Evolutionary conservation across 2,888 invertebrate species (phyloP), one percentile per base, ranked within the genome.

Genomic region (Ariolimax columbianus): DNA sequence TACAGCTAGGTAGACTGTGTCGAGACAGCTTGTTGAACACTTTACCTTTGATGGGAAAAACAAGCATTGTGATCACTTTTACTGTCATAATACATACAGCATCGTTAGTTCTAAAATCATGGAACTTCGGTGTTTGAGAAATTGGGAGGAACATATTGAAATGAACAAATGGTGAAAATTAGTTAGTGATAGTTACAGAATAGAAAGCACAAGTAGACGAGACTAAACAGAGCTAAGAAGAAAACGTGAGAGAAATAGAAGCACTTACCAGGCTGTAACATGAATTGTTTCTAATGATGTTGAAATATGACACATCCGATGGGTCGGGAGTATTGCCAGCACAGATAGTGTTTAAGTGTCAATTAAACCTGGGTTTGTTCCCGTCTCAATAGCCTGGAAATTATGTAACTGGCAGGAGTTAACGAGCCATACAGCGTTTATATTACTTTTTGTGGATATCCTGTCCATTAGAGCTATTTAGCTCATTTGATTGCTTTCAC

Each of bases 321-420:
- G 55, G 3, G 17, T 55, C 2, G 7, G 7, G n/a, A 30, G n/a
- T 30, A 63, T 63, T 38, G 30, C 78, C 14, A 30, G 17, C 55
- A 51, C 51, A 51, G 47, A 17, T 26, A 30, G 51, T 78, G 55
- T 59, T 38, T 59, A 47, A 9, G 19, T 19, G 38, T 40, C 26
- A 72, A 43, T 72, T 19, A 72, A 26, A 63, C n/a, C n/a, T 2
- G 63, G 6, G 63, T 63, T 63, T 72, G 72, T 72, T 72, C 36
- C 40, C 11, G 26, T 72, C 6, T 30, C 72, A 72, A 43, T 43
- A 30, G 23, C 26, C 38, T 6, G 4, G 38, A n/a, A 23, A 63
- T 63, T 30, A 63, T 63, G n/a, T 30, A 47, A n/a, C 23, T 17
- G 30, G 11, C 63, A 63, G 63, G 11, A 30, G 3, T 11, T 63